A percentile compares a stretch with the other conserved stretches of the same genome.
These are phyloP conservation scores for Gallinago media DNA, from an alignment of 2,113 vertebrate genomes.

Conservation along the genomic window DNA sequence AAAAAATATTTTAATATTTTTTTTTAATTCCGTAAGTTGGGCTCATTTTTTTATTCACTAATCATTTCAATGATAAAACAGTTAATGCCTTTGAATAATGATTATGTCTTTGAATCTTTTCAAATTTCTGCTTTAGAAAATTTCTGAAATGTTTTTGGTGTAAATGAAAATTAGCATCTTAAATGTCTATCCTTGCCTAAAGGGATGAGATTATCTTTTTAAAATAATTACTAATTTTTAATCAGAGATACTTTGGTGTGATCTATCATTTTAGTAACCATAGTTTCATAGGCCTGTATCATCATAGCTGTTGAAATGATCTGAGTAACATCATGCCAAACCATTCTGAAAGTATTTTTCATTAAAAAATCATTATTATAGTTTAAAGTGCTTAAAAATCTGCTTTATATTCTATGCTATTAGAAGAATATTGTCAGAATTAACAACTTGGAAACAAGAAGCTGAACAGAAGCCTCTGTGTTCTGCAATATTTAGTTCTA, in stretches of 20 bases:
- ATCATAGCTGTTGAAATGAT: not conserved
- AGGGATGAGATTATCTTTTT: not conserved
- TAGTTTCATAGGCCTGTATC: not conserved
- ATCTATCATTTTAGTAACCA: not conserved
- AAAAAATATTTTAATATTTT: not conserved
- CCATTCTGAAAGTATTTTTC: not conserved
- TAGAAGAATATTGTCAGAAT: not conserved
- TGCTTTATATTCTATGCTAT: not conserved
- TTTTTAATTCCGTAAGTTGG: not conserved
- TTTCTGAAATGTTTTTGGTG: not conserved
- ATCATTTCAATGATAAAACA: not conserved
- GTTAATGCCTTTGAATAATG: not conserved
- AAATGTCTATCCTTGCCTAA: not conserved
- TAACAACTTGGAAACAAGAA: not conserved
- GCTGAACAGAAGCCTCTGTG: not conserved
- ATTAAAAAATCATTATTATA: rapidly evolving
- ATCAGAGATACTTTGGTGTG: not conserved
- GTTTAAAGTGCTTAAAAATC: not conserved
- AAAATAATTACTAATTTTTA: not conserved
- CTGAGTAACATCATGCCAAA: not conserved
- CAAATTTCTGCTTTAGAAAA: not conserved
- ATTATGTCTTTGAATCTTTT: not conserved
- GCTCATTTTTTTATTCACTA: not conserved
- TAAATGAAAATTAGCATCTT: not conserved
- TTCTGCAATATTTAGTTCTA: not conserved